Conservation (phyloP, 2,888 invertebrate genomes). For the Orchestes rusci region DNA sequence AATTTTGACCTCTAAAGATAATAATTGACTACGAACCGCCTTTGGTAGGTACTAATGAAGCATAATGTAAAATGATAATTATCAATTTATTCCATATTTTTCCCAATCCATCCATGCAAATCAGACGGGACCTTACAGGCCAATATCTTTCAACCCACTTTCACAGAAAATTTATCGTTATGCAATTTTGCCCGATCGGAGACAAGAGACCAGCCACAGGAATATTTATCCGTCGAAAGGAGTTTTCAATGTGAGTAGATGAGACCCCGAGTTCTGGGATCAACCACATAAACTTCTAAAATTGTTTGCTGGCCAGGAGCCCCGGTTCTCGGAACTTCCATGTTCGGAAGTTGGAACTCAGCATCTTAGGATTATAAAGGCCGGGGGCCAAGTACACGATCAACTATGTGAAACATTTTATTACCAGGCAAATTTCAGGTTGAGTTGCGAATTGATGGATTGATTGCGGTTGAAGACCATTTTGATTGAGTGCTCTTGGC, state of each 20-base stretch:
- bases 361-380: conserved; percentile 38
- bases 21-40: too few relatives aligned
- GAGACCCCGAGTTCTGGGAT: conserved; percentile 43
- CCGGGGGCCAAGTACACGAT: conserved; percentile 30
- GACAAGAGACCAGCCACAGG: too few relatives aligned
- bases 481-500: conserved; percentile 17
- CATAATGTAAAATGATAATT: too few relatives aligned
- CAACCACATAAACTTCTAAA: conserved; percentile 46
- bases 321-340: conserved; percentile 34
- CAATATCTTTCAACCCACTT: too few relatives aligned
- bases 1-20: too few relatives aligned
- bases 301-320: conserved; percentile 35
- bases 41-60: too few relatives aligned
- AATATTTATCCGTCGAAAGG: conserved; percentile 32
- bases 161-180: too few relatives aligned
- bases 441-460: conserved; percentile 35
- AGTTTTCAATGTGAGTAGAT: conserved; percentile 41
- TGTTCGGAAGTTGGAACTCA: conserved; percentile 37
- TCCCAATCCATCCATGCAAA: too few relatives aligned
- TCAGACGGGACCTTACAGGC: too few relatives aligned
- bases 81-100: too few relatives aligned
- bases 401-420: conserved; percentile 46
- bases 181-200: too few relatives aligned
- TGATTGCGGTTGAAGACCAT: conserved; percentile 13
- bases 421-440: conserved; percentile 40